phyloP scores from a whole-genome alignment of 2,888 invertebrate species.

The Glaucopsyche alexis region DNA sequence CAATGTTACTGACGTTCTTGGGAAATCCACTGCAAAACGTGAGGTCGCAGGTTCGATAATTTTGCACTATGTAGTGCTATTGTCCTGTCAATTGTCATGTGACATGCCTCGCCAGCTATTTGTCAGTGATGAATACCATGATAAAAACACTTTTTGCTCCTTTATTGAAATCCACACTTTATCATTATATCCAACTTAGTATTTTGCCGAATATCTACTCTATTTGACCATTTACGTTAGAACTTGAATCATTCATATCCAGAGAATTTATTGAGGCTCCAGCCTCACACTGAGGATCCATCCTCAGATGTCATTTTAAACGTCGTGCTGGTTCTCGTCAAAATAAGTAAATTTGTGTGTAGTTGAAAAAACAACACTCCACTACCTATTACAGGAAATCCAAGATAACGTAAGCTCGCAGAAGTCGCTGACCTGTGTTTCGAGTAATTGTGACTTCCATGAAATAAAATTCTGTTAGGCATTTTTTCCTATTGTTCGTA shows the following conservation, averaged over 20 bases:
- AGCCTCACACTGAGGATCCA: too few species aligned
- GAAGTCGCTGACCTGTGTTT: too few species aligned
- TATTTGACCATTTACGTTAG: too few species aligned
- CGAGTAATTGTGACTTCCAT: not conserved
- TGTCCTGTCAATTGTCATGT: not conserved
- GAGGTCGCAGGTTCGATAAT: conserved; percentile 2
- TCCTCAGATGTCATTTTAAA: too few species aligned
- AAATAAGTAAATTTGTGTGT: too few species aligned
- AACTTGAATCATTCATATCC: too few species aligned
- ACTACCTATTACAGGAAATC: too few species aligned
- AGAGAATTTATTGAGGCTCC: too few species aligned
- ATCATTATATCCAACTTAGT: not conserved
- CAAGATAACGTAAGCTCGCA: too few species aligned
- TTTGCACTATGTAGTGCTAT: not conserved
- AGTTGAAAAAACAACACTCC: too few species aligned
- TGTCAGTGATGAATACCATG: not conserved
- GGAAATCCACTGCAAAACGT: not conserved
- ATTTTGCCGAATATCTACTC: too few species aligned
- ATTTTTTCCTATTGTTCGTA: not conserved
- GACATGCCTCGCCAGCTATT: not conserved
- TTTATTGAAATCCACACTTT: not conserved
- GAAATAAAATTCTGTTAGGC: not conserved
- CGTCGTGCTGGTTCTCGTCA: too few species aligned
- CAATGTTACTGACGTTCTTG: not conserved
- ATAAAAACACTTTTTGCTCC: not conserved